These are phyloP conservation scores for Reticulitermes lucifugus DNA, from an alignment of 2,888 invertebrate species.

Conservation along the genomic window DNA sequence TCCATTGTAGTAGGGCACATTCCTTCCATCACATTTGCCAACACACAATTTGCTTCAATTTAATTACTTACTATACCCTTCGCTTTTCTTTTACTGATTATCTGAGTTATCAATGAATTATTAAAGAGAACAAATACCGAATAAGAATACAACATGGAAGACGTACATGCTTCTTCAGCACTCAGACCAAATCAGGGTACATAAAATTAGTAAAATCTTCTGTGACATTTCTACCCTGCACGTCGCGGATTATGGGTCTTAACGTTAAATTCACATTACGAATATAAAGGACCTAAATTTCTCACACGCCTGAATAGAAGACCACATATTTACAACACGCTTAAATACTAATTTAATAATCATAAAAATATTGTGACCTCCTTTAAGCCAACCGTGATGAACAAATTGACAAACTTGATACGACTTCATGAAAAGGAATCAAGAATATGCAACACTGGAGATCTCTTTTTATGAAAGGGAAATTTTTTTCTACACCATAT, in stretches of 20 bases:
- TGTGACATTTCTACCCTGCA: not conserved
- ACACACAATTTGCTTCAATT: no score
- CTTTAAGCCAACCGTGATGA: not conserved
- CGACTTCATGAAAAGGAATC: conserved; percentile 17
- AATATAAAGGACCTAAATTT: not conserved
- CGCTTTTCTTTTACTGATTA: no score
- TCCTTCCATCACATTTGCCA: no score
- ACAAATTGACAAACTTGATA: conserved; percentile 15
- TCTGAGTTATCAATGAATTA: no score
- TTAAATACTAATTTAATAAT: conserved; percentile 27
- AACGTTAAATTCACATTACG: not conserved
- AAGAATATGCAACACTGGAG: not conserved
- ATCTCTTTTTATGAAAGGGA: not conserved
- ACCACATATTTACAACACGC: not conserved
- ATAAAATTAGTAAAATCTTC: no score
- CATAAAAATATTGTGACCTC: conserved; percentile 34
- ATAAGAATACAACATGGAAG: no score
- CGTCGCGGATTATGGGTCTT: not conserved
- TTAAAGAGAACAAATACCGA: no score
- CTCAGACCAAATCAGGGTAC: no score
- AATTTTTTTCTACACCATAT: conserved; percentile 1
- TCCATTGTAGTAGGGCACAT: no score
- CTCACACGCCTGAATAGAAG: not conserved
- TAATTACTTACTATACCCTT: no score
- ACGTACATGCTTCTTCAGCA: no score